Percentiles rank a stretch among this genome's conserved stretches.
Conservation (phyloP, 2,888 invertebrate genomes). For the Sarcophaga caerulescens region DNA sequence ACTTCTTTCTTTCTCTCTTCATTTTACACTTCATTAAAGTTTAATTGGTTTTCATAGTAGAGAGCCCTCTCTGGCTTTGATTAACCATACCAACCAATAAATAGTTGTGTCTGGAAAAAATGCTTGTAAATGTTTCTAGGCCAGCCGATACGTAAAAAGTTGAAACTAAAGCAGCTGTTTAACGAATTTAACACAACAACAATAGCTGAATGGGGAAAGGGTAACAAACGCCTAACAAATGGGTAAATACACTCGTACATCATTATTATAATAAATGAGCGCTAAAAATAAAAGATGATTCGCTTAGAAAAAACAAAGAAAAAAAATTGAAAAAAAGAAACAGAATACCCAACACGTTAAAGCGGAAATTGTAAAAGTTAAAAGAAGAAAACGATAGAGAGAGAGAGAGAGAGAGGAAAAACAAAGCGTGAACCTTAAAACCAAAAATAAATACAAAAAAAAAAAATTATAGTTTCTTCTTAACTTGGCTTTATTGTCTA, state of each 20-base stretch:
- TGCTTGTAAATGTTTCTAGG: background rate
- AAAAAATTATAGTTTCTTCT: background rate
- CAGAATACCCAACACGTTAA: constrained; percentile 7
- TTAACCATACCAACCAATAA: background rate
- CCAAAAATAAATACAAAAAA: background rate
- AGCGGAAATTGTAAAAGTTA: constrained; percentile 61
- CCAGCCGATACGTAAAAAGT: background rate
- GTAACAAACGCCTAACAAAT: constrained; percentile 43
- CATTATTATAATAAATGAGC: constrained; percentile 57
- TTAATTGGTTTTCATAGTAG: too few species aligned
- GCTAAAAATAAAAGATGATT: constrained; percentile 58
- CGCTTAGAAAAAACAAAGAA: constrained; percentile 20
- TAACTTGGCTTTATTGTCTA: background rate
- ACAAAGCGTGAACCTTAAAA: constrained; percentile 67
- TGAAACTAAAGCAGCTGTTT: background rate
- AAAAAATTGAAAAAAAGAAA: too few species aligned
- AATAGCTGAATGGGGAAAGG: background rate
- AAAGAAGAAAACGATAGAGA: constrained; percentile 8
- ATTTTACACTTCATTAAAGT: too few species aligned
- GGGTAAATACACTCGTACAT: constrained; percentile 22
- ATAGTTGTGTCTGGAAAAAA: background rate
- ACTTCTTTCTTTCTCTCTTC: too few species aligned
- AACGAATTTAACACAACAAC: constrained; percentile 7
- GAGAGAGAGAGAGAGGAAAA: constrained; percentile 25
- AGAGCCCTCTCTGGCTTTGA: background rate